phyloP scores from a whole-genome alignment of 1,140 invertebrate genomes.

The Drosophila mojavensis region DNA sequence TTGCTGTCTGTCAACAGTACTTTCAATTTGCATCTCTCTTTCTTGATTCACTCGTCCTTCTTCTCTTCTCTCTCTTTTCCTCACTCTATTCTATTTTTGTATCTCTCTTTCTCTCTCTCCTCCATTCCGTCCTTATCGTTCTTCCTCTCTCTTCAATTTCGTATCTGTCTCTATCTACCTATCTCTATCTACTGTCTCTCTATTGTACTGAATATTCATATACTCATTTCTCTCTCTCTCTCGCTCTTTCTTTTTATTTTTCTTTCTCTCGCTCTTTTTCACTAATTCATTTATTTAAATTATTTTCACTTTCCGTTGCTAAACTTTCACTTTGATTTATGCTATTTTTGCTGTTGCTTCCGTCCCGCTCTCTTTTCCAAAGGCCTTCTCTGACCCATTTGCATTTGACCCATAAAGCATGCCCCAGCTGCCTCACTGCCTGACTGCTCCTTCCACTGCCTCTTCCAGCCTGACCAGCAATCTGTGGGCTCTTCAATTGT shows the following conservation, averaged over 20 bases:
- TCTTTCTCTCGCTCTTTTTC: slow-evolving; percentile 1
- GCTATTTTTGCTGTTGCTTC: slow-evolving; percentile 1
- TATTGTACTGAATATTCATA: not conserved
- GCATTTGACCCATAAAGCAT: slow-evolving; percentile 61
- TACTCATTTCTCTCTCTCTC: not conserved
- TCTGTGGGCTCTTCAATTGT: slow-evolving; percentile 64
- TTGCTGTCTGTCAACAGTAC: too few species aligned
- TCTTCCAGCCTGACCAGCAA: slow-evolving; percentile 34
- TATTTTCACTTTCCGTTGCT: slow-evolving; percentile 33
- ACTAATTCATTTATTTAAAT: slow-evolving; percentile 25
- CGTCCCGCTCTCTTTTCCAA: not conserved
- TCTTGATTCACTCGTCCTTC: too few species aligned
- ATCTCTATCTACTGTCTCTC: too few species aligned
- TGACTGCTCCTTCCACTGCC: slow-evolving; percentile 4
- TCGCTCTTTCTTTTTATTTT: not conserved
- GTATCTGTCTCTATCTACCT: too few species aligned
- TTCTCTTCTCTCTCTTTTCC: too few species aligned
- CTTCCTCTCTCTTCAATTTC: too few species aligned
- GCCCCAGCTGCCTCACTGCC: not conserved
- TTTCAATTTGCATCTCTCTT: too few species aligned
- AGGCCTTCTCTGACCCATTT: slow-evolving; percentile 48
- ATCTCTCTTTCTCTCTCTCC: too few species aligned
- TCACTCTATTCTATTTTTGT: too few species aligned
- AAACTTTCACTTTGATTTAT: slow-evolving; percentile 74
- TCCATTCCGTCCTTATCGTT: too few species aligned